Evolutionary conservation across 2,113 vertebrate species (phyloP), one percentile per base, ranked within the genome.

Genomic region (Myodes glareolus): DNA sequence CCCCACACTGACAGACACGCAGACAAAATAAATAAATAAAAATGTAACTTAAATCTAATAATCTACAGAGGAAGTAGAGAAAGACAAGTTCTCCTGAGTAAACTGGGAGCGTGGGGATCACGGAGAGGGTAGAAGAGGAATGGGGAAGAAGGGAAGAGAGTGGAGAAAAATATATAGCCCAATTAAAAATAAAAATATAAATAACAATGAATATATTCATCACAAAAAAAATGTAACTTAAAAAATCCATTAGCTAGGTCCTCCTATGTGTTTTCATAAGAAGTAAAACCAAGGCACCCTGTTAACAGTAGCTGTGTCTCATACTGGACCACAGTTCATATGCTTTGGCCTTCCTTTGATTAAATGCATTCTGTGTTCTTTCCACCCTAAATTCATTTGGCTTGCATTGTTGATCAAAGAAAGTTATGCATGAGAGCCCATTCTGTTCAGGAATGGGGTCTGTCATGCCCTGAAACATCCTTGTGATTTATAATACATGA

Each of bases 401-500:
- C 80, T 91, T 82, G 88, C 95, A 67, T 95, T 95, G 90, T 92
- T 97, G 97, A 97, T 97, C 97, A 96, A 97, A 97, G 92, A 92
- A 97, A 96, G 96, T 95, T 96, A 96, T 97, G 91, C 95, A 87
- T 93, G 89, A 97, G 91, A 96, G 86, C 94, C 89, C 87, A 93
- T 88, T 97, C 82, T 72, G 90, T 39, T 91, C 58, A 70, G 82
- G 73, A 92, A 90, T 63, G 86, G 89, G 91, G 73, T 77, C 84
- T 97, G 68, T 92, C 58, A 73, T 86, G 78, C 77, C 88, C 90
- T 68, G 76, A 97, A 91, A 90, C 77, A 68, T 90, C 80, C 52
- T 45, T 95, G 94, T 98, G 96, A 97, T 97, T 97, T 96, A 97
- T 96, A 95, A 97, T 96, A 98, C 61, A 97, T 97, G 97, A 96